Conservation (phyloP, 2,113 vertebrate genomes). For the Holacanthus passer region DNA sequence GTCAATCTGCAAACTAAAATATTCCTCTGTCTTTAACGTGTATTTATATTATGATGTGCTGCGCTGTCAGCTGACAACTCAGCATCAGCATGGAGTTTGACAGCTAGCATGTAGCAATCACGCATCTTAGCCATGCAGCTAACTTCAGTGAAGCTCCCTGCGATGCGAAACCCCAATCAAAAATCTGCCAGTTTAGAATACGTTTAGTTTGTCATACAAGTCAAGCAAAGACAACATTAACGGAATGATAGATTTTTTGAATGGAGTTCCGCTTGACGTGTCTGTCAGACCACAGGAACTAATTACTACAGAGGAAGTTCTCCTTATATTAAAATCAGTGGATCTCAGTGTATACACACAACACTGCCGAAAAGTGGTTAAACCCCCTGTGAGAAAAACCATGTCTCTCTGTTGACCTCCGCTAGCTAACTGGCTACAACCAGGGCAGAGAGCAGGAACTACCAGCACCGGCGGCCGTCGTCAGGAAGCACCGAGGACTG, state of each 20-base stretch:
- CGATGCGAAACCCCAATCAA: not conserved
- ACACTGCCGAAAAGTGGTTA: not conserved
- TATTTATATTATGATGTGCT: not conserved
- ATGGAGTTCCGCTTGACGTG: constrained; percentile 1
- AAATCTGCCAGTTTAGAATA: not conserved
- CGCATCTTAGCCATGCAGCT: not conserved
- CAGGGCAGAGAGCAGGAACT: not conserved
- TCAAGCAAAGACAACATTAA: not conserved
- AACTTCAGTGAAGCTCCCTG: not conserved
- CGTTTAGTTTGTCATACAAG: not conserved
- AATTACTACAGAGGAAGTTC: not conserved
- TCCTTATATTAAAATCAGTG: not conserved
- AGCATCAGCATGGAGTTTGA: constrained; percentile 26
- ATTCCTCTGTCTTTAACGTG: not conserved
- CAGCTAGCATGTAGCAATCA: constrained; percentile 43
- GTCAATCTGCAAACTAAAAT: not conserved
- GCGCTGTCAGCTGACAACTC: not conserved
- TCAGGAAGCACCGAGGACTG: constrained; percentile 77
- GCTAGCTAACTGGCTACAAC: not conserved
- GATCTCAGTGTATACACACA: not conserved
- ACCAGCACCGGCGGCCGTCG: not conserved
- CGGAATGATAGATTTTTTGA: not conserved
- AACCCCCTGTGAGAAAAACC: not conserved
- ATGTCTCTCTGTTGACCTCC: constrained; percentile 9
- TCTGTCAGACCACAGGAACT: constrained; percentile 37